Base-by-base conservation (phyloP, 2,888 invertebrate genomes). In the Cremastinae sp. region DNA sequence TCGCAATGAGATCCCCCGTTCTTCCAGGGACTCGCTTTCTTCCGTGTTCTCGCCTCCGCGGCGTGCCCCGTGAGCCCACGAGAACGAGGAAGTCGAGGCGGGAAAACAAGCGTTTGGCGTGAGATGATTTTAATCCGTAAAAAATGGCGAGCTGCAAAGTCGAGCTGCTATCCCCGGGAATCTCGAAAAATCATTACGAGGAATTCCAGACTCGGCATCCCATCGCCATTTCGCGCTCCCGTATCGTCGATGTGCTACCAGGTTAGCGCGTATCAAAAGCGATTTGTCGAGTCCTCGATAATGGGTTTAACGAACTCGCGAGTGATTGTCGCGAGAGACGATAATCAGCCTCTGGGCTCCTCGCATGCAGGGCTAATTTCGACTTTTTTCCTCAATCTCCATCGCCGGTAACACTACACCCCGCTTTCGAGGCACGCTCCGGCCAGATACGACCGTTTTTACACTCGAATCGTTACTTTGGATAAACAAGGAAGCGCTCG, bases 31-130 rank as follows among this genome's bases (percentile, higher is more conserved):
- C 9, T 10, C 38, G 12, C 36, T 66, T 61, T 58, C 66, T 72
- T 69, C 73, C 73, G 73, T 69, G 58, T 73, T 72, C 66, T 49
- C 47, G 58, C 47, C 45, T 38, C 9, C 34, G 28, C 38, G 43
- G 49, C 20, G 68, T 45, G 53, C 38, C 36, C 53, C n/a, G n/a
- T n/a, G 59, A 34, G 64, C 12, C 28, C 18, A 9, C 66, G 34
- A 64, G 68, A 76, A 76, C 68, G 62, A 76, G 75, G 72, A 76
- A 72, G 72, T 59, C 62, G 51, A 61, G 16, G n/a, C n/a, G n/a
- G 36, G n/a, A 49, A 41, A 47, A 53, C 59, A 36, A 38, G 66
- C 71, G 41, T 61, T 66, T 64, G 59, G 49, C 64, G 49, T 38
- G 58, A 45, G 72, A 76, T 59, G 51, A 65, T 72, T 64, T 59